These are phyloP conservation scores for Equus przewalskii DNA, from an alignment of 2,113 vertebrate species.

Conservation along the genomic window DNA sequence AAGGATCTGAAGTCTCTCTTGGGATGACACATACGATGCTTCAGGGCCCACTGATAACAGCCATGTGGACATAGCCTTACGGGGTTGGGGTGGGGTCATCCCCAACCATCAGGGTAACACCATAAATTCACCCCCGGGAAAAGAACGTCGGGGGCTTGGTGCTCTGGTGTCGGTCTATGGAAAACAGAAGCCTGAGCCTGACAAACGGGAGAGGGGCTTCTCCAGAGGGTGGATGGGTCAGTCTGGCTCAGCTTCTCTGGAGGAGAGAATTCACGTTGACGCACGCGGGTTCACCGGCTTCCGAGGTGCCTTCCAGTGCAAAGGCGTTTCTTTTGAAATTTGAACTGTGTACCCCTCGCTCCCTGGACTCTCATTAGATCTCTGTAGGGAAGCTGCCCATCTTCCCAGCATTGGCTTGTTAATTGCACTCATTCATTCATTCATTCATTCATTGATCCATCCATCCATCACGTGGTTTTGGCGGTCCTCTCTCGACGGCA, in stretches of 20 bases:
- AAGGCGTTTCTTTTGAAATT: accelerated
- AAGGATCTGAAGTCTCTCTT: accelerated
- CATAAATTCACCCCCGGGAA: accelerated
- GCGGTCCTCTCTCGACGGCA: too few relatives aligned
- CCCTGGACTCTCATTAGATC: background rate
- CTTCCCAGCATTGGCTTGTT: background rate
- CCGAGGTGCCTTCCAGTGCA: accelerated
- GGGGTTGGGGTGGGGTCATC: accelerated
- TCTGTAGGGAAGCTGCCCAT: background rate
- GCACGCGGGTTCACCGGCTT: accelerated
- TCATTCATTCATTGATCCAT: too few relatives aligned
- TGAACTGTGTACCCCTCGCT: background rate
- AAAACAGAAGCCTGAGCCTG: accelerated
- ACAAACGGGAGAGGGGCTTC: accelerated
- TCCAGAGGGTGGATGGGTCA: accelerated
- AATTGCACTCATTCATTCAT: accelerated
- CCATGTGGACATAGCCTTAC: accelerated
- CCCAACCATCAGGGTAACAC: accelerated
- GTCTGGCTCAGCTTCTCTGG: accelerated
- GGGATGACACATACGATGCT: background rate
- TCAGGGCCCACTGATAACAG: background rate
- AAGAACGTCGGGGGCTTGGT: background rate
- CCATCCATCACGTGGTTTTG: background rate
- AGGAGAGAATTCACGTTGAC: accelerated
- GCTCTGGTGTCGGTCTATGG: too few relatives aligned